Evolutionary conservation across 1,140 invertebrate species (phyloP).

Genomic region (Papilio helenus): DNA sequence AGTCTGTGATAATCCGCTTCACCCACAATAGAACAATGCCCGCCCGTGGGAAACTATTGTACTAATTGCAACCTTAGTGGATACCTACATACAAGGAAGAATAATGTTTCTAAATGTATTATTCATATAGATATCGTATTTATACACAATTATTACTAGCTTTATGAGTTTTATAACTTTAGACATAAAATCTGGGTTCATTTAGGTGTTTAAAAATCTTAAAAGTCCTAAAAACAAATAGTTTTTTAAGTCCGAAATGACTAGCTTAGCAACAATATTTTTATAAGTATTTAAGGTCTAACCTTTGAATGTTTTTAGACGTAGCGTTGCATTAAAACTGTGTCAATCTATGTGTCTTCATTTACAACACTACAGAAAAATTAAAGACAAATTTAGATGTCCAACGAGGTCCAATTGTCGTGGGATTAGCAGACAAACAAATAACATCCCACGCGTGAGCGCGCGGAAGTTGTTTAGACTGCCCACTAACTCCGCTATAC

Average conservation of each 20-base stretch:
- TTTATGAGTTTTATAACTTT: neutral
- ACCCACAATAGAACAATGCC: conserved; percentile 10
- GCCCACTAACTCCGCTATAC: neutral
- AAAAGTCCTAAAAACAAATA: too few relatives aligned
- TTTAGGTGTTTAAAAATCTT: neutral
- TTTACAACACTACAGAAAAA: neutral
- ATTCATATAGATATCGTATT: conserved; percentile 1
- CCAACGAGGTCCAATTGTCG: neutral
- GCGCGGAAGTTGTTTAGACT: conserved; percentile 1
- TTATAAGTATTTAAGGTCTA: neutral
- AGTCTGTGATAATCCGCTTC: neutral
- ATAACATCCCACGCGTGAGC: neutral
- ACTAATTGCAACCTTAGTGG: neutral
- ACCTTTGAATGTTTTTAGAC: neutral
- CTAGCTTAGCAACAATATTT: neutral
- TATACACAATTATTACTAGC: neutral
- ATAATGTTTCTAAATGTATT: neutral
- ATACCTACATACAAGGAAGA: neutral
- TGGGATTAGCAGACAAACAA: conserved; percentile 10
- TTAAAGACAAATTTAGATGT: conserved; percentile 19
- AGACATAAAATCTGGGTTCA: too few relatives aligned
- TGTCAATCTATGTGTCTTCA: neutral
- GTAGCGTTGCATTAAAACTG: neutral
- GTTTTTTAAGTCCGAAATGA: too few relatives aligned
- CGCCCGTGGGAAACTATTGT: conserved; percentile 16